Base-by-base conservation (phyloP, 2,113 vertebrate genomes). In the Monarcha castaneiventris region DNA sequence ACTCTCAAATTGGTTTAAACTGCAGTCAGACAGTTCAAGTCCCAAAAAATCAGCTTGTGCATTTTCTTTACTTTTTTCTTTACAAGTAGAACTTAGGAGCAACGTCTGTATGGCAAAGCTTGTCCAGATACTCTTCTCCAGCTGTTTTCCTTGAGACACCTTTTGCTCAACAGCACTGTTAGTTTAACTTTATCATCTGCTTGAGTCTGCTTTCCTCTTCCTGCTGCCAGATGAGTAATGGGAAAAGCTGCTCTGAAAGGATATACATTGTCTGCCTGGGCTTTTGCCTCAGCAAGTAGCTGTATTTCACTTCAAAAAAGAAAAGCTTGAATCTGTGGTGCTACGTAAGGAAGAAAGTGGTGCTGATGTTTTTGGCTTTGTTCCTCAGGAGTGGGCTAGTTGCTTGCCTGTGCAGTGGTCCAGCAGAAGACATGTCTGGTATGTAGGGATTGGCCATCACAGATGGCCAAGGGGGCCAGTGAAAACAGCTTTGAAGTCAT, bases 1-100 rank as follows among this genome's bases (percentile, higher is more conserved):
- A 84, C 33, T 43, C 90, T 88, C 73, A 92, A 66, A 94, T 90
- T 89, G 81, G 61, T 76, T 96, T 95, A 81, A 97, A 97, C 68
- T 87, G 69, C 64, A 87, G 48, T 61, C 68, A 69, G 89, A 44
- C 68, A 61, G 88, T 49, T 82, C 29, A 55, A 80, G 46, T 94
- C 46, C 21, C 0, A 1, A 74, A 92, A 96, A 93, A 79, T 23
- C 56, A 84, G 30, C 56, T 73, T 72, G 44, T n/a, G 20, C 3
- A 0, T 73, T 88, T 90, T 64, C 32, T 81, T 82, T 66, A 16
- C 13, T 44, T 84, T 52, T 59, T 72, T 48, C 5, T 44, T 61
- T 67, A 5, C 27, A 9, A 54, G 58, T 61, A 33, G 58, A 81
- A 44, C 51, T 18, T 52, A 29, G 20, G 44, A 84, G 29, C 20